Evolutionary conservation across 2,797 vertebrate genomes (phyloP).

Genomic region (Pangasius larnaudii): DNA sequence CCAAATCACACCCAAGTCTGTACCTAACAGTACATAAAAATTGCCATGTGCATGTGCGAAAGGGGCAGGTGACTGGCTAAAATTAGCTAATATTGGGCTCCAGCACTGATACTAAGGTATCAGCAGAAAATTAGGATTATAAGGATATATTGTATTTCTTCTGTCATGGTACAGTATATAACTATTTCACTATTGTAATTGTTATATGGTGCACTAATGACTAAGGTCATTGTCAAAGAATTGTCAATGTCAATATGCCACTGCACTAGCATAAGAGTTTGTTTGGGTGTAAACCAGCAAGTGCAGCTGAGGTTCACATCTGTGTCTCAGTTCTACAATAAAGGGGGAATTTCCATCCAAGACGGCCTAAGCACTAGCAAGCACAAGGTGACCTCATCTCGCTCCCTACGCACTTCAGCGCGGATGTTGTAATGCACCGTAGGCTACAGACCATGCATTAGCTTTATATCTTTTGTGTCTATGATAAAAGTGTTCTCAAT

Average conservation of each 20-base stretch:
- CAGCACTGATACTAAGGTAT: not conserved
- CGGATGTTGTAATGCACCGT: not conserved
- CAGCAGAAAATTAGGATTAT: not conserved
- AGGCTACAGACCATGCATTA: conserved; percentile 15
- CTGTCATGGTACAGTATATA: not conserved
- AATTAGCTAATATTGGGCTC: not conserved
- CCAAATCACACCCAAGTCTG: not conserved
- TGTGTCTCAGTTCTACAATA: not conserved
- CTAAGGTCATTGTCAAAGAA: not conserved
- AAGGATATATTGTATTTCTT: not conserved
- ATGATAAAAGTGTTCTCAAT: conserved; percentile 39
- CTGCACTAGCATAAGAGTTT: not conserved
- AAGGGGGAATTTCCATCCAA: not conserved
- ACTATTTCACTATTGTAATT: not conserved
- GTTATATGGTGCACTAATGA: not conserved
- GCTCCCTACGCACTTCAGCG: not conserved
- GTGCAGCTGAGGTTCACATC: not conserved
- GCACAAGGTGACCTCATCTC: conserved; percentile 37
- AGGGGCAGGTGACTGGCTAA: not conserved
- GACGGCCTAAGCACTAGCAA: not conserved
- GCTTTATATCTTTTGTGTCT: conserved; percentile 36
- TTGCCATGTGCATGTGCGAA: not conserved
- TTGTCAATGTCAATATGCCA: not conserved
- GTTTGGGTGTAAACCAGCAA: not conserved
- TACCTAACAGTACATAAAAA: not conserved